Evolutionary conservation across 2,113 vertebrate species (phyloP).

Genomic region (Nannobrachium achirus): DNA sequence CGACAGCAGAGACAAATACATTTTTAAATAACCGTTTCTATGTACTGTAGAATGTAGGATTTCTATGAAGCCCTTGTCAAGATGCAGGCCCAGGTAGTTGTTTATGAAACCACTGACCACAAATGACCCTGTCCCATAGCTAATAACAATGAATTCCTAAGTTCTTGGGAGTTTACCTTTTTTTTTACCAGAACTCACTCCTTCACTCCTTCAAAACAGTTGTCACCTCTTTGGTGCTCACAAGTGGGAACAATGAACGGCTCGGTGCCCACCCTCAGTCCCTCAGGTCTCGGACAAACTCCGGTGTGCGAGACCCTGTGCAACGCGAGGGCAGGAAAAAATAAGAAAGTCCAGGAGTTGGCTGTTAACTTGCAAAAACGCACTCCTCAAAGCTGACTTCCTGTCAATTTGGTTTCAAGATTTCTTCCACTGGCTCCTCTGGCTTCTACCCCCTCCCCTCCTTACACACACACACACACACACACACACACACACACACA

Average conservation of each 20-base stretch:
- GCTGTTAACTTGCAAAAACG: slow-evolving; percentile 33
- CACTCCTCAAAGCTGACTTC: slow-evolving; percentile 17
- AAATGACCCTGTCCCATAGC: too few relatives aligned
- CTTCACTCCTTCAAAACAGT: not conserved
- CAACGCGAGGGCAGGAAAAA: slow-evolving; percentile 49
- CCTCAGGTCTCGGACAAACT: not conserved
- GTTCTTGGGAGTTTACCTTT: too few relatives aligned
- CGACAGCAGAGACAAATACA: too few relatives aligned
- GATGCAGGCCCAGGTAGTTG: too few relatives aligned
- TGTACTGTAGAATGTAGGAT: too few relatives aligned
- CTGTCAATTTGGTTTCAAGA: slow-evolving; percentile 22
- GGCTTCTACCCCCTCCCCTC: too few relatives aligned
- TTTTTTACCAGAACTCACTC: not conserved
- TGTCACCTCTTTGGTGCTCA: not conserved
- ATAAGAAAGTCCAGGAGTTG: slow-evolving; percentile 47
- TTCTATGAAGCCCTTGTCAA: too few relatives aligned
- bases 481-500: slow-evolving; percentile 41
- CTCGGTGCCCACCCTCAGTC: not conserved
- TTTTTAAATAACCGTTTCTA: too few relatives aligned
- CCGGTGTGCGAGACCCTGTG: slow-evolving; percentile 9
- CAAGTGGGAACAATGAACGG: not conserved
- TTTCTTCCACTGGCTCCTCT: slow-evolving; percentile 28
- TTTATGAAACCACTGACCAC: too few relatives aligned
- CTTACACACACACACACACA: too few relatives aligned
- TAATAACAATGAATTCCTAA: too few relatives aligned